phyloP scores from a whole-genome alignment of 2,113 vertebrate species.

The Oceanites oceanicus region DNA sequence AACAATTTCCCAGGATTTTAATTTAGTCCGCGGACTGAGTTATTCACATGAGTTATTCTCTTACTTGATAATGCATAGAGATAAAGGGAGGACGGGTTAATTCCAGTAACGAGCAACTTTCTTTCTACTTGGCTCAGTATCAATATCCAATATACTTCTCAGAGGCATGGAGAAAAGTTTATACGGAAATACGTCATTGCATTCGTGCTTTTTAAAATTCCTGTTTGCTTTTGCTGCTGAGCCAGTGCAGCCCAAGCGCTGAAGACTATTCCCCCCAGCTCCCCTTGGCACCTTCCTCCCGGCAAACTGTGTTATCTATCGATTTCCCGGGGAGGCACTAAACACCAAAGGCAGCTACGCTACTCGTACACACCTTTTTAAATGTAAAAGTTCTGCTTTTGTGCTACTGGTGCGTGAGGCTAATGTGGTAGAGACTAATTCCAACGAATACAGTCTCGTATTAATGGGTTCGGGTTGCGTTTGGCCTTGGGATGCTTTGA shows the following conservation, averaged over 20 bases:
- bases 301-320: not conserved
- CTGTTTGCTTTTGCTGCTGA: not conserved
- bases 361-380: not conserved
- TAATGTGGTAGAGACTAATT: not conserved
- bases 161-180: not conserved
- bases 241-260: accelerated
- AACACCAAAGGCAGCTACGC: not conserved
- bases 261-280: too few relatives aligned
- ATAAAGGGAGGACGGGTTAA: not conserved
- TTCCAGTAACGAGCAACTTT: not conserved
- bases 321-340: not conserved
- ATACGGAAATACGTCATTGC: not conserved
- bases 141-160: not conserved
- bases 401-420: not conserved
- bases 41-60: not conserved
- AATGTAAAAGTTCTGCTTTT: not conserved
- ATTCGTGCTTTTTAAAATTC: not conserved
- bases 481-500: not conserved
- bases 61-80: not conserved
- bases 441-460: accelerated
- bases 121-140: not conserved
- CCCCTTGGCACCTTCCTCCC: not conserved
- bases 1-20: not conserved
- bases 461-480: not conserved
- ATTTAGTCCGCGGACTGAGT: not conserved